Base-by-base conservation (phyloP, 2,888 invertebrate species). In the Acleris sparsana region DNA sequence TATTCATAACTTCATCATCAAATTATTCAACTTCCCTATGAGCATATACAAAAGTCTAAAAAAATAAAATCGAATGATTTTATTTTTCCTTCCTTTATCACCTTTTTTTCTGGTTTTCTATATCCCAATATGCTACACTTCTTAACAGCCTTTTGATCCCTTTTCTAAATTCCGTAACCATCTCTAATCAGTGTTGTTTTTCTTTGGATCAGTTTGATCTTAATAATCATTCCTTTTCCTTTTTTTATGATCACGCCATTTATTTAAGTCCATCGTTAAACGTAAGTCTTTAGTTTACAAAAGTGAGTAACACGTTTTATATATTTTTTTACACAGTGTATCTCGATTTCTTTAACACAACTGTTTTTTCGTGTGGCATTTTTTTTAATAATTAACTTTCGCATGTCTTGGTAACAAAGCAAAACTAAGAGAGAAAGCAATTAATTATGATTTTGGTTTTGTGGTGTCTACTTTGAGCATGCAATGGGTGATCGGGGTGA, bases 221-320 rank as follows among this genome's bases (percentile, higher is more conserved):
- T 7, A 11, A 20, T 49, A n/a, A 43, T 20, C 55, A 43, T 11
- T 20, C 18, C 13, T 16, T 13, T 29, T 53, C 53, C 29, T 53
- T 17, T 29, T n/a, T n/a, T 53, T 33, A 43, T 43, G 33, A 53
- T 33, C n/a, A 33, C 16, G 17, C 33, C 53, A 39, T 17, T 33
- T 53, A 53, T 13, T 43, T 55, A 55, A 43, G 22, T 20, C 20
- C 43, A 7, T n/a, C 55, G 43, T 22, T 20, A n/a, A n/a, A 43
- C n/a, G 55, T 55, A 44, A 55, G 55, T n/a, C 2, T 55, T 55
- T 43, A 43, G 43, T 43, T 55, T 55, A 43, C 43, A 55, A 7
- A 20, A 55, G 55, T 55, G 18, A 55, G 55, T 55, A 55, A 20
- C 7, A 18, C n/a, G n/a, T 53, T 55, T 44, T 43, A n/a, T 16